These are phyloP conservation scores for Musca domestica DNA, from an alignment of 1,140 invertebrate species.

Conservation along the genomic window DNA sequence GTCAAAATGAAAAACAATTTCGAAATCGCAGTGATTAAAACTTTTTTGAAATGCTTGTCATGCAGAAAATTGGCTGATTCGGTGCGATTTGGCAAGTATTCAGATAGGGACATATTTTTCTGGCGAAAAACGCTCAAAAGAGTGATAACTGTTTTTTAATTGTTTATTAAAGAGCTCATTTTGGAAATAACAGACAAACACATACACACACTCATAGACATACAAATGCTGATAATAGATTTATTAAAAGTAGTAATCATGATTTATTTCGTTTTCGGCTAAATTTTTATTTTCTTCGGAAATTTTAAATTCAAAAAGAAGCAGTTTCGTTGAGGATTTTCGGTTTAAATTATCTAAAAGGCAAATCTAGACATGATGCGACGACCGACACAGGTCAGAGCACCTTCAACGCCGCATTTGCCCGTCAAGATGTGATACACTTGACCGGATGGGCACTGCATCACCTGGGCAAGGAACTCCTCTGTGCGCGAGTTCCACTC, in stretches of 20 bases:
- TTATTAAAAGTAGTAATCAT: not conserved
- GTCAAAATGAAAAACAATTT: no score
- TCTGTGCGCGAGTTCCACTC: not conserved
- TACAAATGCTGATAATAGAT: no score
- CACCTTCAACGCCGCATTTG: not conserved
- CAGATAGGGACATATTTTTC: no score
- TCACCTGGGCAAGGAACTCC: not conserved
- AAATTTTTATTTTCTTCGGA: not conserved
- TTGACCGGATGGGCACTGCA: not conserved
- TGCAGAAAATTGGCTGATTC: no score
- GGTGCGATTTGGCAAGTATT: no score
- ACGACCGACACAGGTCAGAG: slow-evolving; percentile 6
- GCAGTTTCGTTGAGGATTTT: not conserved
- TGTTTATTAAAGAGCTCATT: no score
- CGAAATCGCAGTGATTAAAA: no score
- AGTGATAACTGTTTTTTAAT: no score
- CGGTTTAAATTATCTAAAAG: slow-evolving; percentile 5
- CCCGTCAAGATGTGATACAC: not conserved
- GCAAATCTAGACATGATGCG: not conserved
- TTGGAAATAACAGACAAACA: no score
- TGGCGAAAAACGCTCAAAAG: no score
- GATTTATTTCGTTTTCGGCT: not conserved
- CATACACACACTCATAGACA: no score
- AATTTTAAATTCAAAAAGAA: not conserved
- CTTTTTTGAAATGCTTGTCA: no score